phyloP scores from a whole-genome alignment of 2,797 vertebrate species.

The Gymnothorax reevesii region DNA sequence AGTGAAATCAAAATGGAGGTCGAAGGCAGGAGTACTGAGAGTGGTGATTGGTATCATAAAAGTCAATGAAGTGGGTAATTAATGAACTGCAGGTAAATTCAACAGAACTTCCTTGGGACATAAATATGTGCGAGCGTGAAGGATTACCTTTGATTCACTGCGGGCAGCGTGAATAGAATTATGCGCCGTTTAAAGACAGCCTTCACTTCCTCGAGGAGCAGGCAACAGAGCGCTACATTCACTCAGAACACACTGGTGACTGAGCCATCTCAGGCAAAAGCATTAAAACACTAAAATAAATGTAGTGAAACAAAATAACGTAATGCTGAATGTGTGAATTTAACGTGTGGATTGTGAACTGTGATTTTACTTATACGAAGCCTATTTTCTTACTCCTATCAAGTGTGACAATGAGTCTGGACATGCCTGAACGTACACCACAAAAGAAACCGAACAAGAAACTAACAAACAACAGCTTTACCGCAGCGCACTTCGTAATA shows the following conservation, averaged over 20 bases:
- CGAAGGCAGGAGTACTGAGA: neutral
- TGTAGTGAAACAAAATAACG: neutral
- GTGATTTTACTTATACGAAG: no score
- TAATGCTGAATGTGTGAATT: no score
- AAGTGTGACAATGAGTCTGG: no score
- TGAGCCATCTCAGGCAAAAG: neutral
- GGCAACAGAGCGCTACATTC: neutral
- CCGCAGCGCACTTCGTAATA: neutral
- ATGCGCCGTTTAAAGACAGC: neutral
- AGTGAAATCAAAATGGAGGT: conserved; percentile 17
- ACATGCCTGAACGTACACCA: neutral
- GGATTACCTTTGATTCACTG: conserved; percentile 25
- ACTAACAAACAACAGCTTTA: neutral
- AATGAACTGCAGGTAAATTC: conserved; percentile 43
- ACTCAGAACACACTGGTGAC: neutral
- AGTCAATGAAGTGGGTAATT: conserved; percentile 54
- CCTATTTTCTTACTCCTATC: no score
- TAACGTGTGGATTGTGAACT: no score
- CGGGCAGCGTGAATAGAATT: neutral
- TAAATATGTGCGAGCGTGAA: conserved; percentile 39
- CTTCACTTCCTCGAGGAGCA: neutral
- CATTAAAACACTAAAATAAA: neutral
- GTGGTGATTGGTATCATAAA: conserved; percentile 44
- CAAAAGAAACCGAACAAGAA: neutral
- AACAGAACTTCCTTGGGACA: conserved; percentile 36